Conservation (phyloP, 2,113 vertebrate genomes). For the Brachypteracias leptosomus region DNA sequence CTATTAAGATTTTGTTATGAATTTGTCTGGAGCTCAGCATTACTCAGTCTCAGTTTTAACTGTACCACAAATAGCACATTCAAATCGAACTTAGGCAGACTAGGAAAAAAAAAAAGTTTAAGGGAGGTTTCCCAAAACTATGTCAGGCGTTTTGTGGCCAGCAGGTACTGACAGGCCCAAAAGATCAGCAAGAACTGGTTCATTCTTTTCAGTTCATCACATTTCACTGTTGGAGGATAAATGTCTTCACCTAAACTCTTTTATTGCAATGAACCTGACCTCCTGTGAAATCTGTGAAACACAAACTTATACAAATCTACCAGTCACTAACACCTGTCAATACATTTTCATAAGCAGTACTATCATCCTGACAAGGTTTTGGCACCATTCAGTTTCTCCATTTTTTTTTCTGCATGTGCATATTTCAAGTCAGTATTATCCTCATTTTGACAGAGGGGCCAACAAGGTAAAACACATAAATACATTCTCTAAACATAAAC, state of each 20-base stretch:
- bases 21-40: background rate
- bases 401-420: background rate
- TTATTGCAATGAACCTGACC: background rate
- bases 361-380: background rate
- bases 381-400: background rate
- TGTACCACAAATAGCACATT: background rate
- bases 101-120: background rate
- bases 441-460: background rate
- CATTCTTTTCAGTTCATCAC: background rate
- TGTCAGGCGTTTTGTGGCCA: background rate
- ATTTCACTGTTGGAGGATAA: background rate
- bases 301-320: background rate
- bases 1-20: background rate
- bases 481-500: background rate
- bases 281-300: background rate
- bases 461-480: background rate
- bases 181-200: background rate
- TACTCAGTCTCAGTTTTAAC: background rate
- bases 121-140: background rate
- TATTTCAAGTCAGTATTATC: background rate
- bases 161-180: background rate
- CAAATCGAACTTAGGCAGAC: accelerated
- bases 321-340: background rate
- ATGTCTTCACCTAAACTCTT: background rate
- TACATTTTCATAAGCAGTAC: background rate